These are phyloP conservation scores for Epizoanthus ramosus DNA, from an alignment of 92 coral and sea anemone species.

Conservation along the genomic window DNA sequence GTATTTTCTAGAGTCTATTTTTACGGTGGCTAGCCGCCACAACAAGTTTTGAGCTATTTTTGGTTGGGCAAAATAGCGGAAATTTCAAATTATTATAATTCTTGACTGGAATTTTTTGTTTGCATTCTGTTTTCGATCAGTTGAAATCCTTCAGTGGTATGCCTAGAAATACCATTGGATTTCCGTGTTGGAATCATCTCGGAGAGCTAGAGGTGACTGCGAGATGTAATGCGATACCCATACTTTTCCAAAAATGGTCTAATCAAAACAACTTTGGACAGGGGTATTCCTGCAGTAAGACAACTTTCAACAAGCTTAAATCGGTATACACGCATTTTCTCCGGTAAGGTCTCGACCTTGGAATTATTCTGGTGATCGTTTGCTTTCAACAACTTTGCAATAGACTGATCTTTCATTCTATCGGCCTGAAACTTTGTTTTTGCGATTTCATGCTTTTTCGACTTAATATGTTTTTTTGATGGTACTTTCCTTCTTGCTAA, in stretches of 20 bases:
- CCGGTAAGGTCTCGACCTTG: conserved; percentile 41
- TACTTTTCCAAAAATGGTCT: conserved; percentile 35
- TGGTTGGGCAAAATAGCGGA: conserved; percentile 28
- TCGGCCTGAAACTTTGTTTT: conserved; percentile 32
- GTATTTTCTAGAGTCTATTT: conserved; percentile 24
- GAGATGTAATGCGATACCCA: conserved; percentile 30
- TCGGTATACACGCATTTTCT: conserved; percentile 43
- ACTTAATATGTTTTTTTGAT: conserved; percentile 3
- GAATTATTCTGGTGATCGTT: conserved; percentile 27
- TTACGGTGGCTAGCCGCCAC: conserved; percentile 32
- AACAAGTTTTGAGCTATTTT: conserved; percentile 24
- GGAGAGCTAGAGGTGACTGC: conserved; percentile 33
- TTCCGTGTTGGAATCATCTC: conserved; percentile 22
- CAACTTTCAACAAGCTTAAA: conserved; percentile 38
- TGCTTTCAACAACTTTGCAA: conserved; percentile 28
- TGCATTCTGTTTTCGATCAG: conserved; percentile 26
- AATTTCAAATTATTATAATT: conserved; percentile 25
- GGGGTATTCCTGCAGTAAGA: conserved; percentile 41
- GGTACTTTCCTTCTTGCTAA: no score
- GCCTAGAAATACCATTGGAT: conserved; percentile 29
- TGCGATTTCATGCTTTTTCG: conserved; percentile 17
- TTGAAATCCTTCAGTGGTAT: conserved; percentile 29
- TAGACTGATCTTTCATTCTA: conserved; percentile 40
- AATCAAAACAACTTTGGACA: conserved; percentile 31
- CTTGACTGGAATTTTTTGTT: conserved; percentile 30